Evolutionary conservation across 2,888 invertebrate genomes (phyloP).

Genomic region (Caenorhabditis sp.): DNA sequence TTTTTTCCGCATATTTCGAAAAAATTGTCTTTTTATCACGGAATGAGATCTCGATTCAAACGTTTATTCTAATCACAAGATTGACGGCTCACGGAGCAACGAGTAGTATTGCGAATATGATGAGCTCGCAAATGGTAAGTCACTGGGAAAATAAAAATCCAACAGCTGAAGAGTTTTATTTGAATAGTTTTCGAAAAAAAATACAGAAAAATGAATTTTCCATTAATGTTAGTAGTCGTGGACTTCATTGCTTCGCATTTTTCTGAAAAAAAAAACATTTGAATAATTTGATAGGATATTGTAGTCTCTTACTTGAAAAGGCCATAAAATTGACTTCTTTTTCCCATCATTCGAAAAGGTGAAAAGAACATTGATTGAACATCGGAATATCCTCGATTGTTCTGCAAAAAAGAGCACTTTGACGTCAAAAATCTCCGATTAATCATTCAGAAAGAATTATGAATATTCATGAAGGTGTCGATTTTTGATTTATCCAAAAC

Average conservation of each 20-base stretch:
- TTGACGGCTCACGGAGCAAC: slow-evolving; percentile 43
- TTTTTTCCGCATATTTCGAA: slow-evolving; percentile 26
- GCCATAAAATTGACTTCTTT: slow-evolving; percentile 51
- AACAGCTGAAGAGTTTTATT: slow-evolving; percentile 7
- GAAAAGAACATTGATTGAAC: slow-evolving; percentile 50
- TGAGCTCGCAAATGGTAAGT: slow-evolving; percentile 58
- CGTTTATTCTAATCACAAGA: slow-evolving; percentile 35
- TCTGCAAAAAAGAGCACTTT: slow-evolving; percentile 71
- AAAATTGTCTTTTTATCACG: slow-evolving; percentile 25
- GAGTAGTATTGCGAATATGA: slow-evolving; percentile 50
- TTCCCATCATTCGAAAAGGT: slow-evolving; percentile 53
- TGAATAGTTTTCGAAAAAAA: slow-evolving; percentile 3
- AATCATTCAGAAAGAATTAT: no score
- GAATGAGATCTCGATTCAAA: slow-evolving; percentile 31
- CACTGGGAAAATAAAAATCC: background rate
- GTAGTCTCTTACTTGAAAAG: slow-evolving; percentile 41
- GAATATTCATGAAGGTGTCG: background rate
- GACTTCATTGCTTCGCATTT: slow-evolving; percentile 36
- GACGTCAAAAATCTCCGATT: no score
- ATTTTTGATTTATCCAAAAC: background rate
- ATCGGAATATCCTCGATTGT: slow-evolving; percentile 29
- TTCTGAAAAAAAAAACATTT: slow-evolving; percentile 20
- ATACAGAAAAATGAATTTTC: background rate
- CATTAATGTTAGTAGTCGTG: slow-evolving; percentile 11
- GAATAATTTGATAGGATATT: background rate